Base-by-base conservation (phyloP, 2,888 invertebrate genomes). In the Drosophila hamatofila region DNA sequence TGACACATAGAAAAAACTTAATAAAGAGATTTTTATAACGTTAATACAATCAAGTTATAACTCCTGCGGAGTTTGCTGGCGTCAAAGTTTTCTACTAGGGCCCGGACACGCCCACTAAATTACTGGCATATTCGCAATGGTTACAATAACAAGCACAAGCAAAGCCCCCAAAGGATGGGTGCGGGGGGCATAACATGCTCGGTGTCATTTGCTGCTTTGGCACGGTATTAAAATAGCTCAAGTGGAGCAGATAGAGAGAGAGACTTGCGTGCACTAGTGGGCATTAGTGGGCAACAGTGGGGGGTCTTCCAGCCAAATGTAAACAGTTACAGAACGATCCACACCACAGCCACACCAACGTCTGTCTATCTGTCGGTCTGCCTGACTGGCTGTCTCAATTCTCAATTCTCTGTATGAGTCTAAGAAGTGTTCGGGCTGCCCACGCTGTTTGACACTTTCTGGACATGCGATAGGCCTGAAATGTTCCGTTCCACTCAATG, bases 61-160 rank as follows among this genome's bases (percentile, higher is more conserved):
- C 39, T 72, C 78, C 65, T 37, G 61, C 58, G 48, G 78, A 21
- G 49, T 67, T 68, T 18, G 56, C 80, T 83, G 85, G 83, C 85
- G 80, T 84, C 83, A 80, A 85, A 73, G 63, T 73, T 82, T 73
- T 73, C 65, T 73, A 72, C 81, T 70, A 84, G 84, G 84, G 74
- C 74, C 71, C 12, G 16, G 75, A 42, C 80, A 76, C 84, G 84
- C 84, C 87, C 75, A 72, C 78, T 66, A 84, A 87, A 84, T 84
- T 84, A 80, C 88, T 63, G 58, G 68, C 87, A 87, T 84, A 81
- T 64, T 87, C 75, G 73, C 73, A 62, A 70, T 65, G 73, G 35
- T 59, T 67, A 64, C 42, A 61, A 66, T 67, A 78, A 70, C 77
- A 74, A 73, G 65, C 64, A 65, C 52, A 51, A 54, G 52, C 52